These are phyloP conservation scores for Autographa gamma DNA, from an alignment of 2,888 invertebrate genomes.

Conservation along the genomic window DNA sequence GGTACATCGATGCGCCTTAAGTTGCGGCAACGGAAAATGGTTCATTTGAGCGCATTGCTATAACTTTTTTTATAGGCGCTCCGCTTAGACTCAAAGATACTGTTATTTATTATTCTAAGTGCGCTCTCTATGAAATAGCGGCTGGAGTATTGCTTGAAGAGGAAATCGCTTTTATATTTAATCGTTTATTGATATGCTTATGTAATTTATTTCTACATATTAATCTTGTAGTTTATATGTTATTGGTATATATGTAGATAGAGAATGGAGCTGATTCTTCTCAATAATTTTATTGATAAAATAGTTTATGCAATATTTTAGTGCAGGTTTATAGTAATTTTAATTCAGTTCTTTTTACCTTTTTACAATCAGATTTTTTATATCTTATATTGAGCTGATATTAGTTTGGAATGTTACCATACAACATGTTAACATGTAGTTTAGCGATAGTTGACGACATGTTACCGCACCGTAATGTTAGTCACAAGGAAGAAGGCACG, in stretches of 20 bases:
- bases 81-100: slow-evolving; percentile 35
- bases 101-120: slow-evolving; percentile 56
- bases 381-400: neutral
- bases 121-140: slow-evolving; percentile 52
- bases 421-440: neutral
- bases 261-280: neutral
- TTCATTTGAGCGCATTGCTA: slow-evolving; percentile 57
- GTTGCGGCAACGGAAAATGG: slow-evolving; percentile 54
- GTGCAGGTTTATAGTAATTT: too few relatives aligned
- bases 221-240: neutral
- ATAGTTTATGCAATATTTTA: too few relatives aligned
- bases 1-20: slow-evolving; percentile 56
- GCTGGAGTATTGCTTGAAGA: slow-evolving; percentile 37
- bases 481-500: slow-evolving; percentile 40
- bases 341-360: too few relatives aligned
- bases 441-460: slow-evolving; percentile 33
- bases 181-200: slow-evolving; percentile 9
- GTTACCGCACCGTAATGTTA: slow-evolving; percentile 11
- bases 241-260: neutral
- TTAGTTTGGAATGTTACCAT: neutral
- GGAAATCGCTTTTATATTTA: slow-evolving; percentile 25
- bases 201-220: neutral
- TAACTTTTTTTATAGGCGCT: slow-evolving; percentile 60
- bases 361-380: too few relatives aligned
- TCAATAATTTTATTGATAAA: too few relatives aligned